phyloP scores from a whole-genome alignment of 2,113 vertebrate species.

The Austrofundulus limnaeus region DNA sequence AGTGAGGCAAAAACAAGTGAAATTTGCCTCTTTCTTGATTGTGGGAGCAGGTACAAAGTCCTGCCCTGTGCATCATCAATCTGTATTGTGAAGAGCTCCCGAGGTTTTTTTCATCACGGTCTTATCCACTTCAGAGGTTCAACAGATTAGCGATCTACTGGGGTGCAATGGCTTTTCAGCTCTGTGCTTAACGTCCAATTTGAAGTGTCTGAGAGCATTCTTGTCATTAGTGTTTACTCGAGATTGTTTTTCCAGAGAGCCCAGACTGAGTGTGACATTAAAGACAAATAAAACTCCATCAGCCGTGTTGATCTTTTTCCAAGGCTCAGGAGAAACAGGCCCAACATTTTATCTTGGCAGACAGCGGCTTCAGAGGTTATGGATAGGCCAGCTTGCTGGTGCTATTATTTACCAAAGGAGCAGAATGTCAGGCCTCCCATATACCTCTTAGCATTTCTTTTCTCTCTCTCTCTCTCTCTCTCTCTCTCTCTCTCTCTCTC shows the following conservation, averaged over 20 bases:
- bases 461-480: too few relatives aligned
- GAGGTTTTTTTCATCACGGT: constrained; percentile 67
- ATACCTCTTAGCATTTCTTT: constrained; percentile 73
- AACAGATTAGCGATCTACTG: constrained; percentile 69
- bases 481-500: too few relatives aligned
- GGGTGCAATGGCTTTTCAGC: constrained; percentile 66
- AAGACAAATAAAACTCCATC: constrained; percentile 77
- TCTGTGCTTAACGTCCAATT: constrained; percentile 68
- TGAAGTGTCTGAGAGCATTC: constrained; percentile 72
- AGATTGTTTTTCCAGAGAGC: constrained; percentile 69
- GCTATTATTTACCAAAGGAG: constrained; percentile 93
- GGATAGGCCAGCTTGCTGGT: constrained; percentile 84
- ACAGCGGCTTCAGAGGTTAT: constrained; percentile 90
- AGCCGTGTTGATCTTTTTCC: constrained; percentile 81
- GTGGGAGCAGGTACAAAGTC: constrained; percentile 30
- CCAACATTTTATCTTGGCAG: constrained; percentile 88
- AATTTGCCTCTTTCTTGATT: constrained; percentile 8
- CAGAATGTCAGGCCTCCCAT: constrained; percentile 86
- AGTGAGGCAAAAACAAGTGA: not conserved
- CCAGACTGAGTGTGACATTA: constrained; percentile 80
- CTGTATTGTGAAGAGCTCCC: constrained; percentile 61
- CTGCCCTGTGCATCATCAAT: constrained; percentile 49
- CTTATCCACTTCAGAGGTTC: constrained; percentile 73
- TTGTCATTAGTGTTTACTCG: constrained; percentile 76
- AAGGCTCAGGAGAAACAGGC: constrained; percentile 80